Conservation (phyloP, 2,888 invertebrate species). For the Scaptomyza reducta region DNA sequence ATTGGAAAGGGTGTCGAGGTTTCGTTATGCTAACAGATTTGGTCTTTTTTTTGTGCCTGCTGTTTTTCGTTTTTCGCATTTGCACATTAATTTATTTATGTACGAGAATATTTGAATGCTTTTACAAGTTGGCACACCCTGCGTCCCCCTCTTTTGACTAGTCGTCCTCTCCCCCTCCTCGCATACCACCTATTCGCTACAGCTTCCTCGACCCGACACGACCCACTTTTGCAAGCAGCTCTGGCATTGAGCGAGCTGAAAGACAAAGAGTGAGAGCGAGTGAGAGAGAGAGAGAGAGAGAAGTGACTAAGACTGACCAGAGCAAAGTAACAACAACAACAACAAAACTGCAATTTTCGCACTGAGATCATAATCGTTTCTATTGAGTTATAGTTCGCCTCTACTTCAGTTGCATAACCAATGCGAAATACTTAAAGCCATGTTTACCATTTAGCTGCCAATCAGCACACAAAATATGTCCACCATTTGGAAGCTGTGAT, state of each 20-base stretch:
- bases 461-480: constrained; percentile 47
- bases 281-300: not conserved
- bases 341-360: constrained; percentile 61
- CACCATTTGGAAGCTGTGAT: constrained; percentile 48
- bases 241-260: constrained; percentile 62
- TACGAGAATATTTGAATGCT: constrained; percentile 68
- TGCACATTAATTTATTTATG: constrained; percentile 76
- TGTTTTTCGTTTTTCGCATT: constrained; percentile 67
- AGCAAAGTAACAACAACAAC: constrained; percentile 56
- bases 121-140: constrained; percentile 71
- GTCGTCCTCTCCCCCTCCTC: not conserved
- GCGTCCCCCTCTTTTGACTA: not conserved
- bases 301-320: constrained; percentile 5
- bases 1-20: constrained; percentile 28
- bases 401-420: constrained; percentile 51
- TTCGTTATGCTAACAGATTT: not conserved
- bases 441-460: constrained; percentile 65
- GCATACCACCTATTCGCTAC: not conserved
- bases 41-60: constrained; percentile 1
- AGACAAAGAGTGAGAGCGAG: constrained; percentile 20
- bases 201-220: constrained; percentile 59
- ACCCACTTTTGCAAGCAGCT: constrained; percentile 65
- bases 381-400: constrained; percentile 51
- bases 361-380: constrained; percentile 73
- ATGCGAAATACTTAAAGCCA: constrained; percentile 37